Conservation (phyloP, 2,797 vertebrate species). For the Smutsia gigantea region DNA sequence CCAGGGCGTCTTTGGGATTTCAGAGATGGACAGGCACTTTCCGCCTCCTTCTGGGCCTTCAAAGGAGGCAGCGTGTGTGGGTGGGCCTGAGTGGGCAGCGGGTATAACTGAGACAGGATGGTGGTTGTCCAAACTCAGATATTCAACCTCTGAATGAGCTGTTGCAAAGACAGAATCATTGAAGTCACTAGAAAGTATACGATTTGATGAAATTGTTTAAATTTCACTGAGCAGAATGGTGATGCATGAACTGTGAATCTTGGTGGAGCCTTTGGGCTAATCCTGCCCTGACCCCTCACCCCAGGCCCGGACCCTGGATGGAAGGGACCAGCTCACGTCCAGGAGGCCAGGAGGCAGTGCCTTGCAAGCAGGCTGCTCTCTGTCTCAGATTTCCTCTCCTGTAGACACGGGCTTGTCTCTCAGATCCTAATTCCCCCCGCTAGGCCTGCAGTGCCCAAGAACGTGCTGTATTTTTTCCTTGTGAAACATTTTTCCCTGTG, state of each 20-base stretch:
- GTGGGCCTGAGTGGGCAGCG: too few relatives aligned
- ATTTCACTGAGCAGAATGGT: neutral
- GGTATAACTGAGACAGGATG: too few relatives aligned
- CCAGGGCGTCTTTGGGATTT: too few relatives aligned
- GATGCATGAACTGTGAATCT: neutral
- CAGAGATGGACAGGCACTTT: too few relatives aligned
- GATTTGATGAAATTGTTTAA: neutral
- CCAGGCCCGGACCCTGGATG: rapidly evolving
- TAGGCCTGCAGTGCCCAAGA: neutral
- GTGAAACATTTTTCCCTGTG: neutral
- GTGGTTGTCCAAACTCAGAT: too few relatives aligned
- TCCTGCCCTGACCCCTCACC: neutral
- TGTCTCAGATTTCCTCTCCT: neutral
- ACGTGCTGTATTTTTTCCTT: too few relatives aligned
- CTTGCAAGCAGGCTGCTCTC: neutral
- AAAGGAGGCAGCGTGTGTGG: too few relatives aligned
- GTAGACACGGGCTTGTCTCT: neutral
- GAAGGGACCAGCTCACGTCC: rapidly evolving
- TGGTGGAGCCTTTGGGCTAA: neutral
- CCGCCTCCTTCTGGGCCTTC: too few relatives aligned
- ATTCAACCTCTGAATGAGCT: too few relatives aligned
- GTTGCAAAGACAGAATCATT: too few relatives aligned
- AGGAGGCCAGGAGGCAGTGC: neutral
- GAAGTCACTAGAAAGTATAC: neutral
- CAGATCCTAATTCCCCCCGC: neutral